Evolutionary conservation across 2,888 invertebrate genomes (phyloP).

Genomic region (Erpobdella octoculata): DNA sequence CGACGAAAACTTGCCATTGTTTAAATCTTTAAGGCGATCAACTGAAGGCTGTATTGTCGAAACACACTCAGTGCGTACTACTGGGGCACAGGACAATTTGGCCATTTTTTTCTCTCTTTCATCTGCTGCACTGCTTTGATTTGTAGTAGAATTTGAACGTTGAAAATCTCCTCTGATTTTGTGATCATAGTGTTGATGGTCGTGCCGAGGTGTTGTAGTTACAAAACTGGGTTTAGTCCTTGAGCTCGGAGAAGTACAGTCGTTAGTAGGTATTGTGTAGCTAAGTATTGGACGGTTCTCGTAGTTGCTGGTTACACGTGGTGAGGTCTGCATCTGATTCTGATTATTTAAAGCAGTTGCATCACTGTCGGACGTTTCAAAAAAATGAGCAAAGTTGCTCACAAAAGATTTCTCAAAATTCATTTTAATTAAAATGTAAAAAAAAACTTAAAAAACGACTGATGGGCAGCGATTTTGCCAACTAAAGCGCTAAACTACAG

Average conservation of each 20-base stretch:
- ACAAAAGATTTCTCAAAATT: background rate
- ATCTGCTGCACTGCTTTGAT: background rate
- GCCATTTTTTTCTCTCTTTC: background rate
- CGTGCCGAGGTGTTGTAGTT: background rate
- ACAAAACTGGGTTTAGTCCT: background rate
- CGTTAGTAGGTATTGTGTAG: background rate
- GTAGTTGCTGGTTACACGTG: background rate
- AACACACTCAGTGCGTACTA: conserved; percentile 10
- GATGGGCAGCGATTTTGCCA: too few relatives aligned
- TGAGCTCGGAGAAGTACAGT: background rate
- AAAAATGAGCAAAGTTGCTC: background rate
- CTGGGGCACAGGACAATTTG: conserved; percentile 2
- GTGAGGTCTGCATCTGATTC: background rate
- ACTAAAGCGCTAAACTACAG: too few relatives aligned
- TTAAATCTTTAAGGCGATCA: too few relatives aligned
- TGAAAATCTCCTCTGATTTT: background rate
- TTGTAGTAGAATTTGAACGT: background rate
- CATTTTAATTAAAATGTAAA: too few relatives aligned
- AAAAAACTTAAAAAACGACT: too few relatives aligned
- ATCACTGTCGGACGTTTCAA: background rate
- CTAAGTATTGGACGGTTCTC: conserved; percentile 16
- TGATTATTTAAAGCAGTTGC: background rate
- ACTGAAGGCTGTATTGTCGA: too few relatives aligned
- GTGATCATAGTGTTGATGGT: background rate
- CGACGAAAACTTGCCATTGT: background rate